Conservation (phyloP, 2,113 vertebrate species). For the Fulica atra region DNA sequence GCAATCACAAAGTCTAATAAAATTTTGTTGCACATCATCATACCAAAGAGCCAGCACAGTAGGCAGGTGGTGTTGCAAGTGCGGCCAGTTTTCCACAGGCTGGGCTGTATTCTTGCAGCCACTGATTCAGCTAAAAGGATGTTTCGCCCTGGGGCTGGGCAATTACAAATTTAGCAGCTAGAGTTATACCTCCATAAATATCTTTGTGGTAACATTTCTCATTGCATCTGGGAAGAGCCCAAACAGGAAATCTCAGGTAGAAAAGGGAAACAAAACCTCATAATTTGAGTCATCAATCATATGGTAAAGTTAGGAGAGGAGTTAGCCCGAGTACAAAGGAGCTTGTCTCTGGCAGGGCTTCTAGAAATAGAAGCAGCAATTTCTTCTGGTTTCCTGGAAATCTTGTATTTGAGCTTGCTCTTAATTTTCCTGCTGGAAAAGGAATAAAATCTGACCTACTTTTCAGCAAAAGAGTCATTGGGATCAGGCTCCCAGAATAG, state of each 20-base stretch:
- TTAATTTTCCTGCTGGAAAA: conserved; percentile 3
- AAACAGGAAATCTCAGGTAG: conserved; percentile 68
- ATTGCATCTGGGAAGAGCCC: conserved; percentile 45
- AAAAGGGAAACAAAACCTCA: conserved; percentile 57
- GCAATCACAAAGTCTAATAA: neutral
- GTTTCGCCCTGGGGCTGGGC: conserved; percentile 46
- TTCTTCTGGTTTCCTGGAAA: conserved; percentile 51
- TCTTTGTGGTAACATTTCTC: conserved; percentile 53
- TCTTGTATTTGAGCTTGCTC: neutral
- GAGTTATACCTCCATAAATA: conserved; percentile 53
- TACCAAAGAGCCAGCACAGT: neutral
- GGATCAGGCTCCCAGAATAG: neutral
- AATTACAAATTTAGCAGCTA: conserved; percentile 59
- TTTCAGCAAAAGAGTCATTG: neutral
- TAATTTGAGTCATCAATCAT: conserved; percentile 54
- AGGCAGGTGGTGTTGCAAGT: neutral
- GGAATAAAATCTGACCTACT: conserved; percentile 36
- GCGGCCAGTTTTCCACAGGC: neutral
- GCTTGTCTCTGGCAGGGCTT: neutral
- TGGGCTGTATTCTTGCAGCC: neutral
- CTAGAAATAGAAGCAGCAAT: conserved; percentile 34
- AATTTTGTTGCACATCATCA: neutral
- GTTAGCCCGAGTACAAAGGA: conserved; percentile 5
- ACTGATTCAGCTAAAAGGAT: conserved; percentile 54
- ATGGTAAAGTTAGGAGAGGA: conserved; percentile 13